A percentile compares a stretch with the other conserved stretches of the same genome.
These are phyloP conservation scores for Takifugu rubripes DNA, from an alignment of 2,797 vertebrate species.

Conservation along the genomic window DNA sequence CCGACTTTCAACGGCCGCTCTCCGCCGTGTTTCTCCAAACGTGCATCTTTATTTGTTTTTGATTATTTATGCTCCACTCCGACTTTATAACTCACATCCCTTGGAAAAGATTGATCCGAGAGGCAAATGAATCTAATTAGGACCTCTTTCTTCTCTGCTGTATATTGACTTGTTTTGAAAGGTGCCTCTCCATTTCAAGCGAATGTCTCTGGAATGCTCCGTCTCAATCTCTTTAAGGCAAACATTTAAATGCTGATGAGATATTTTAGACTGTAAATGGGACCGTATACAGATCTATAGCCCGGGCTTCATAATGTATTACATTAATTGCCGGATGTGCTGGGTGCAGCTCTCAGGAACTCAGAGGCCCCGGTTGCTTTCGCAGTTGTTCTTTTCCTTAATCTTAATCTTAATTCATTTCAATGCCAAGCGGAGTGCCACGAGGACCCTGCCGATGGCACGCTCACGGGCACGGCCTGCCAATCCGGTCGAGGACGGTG, in stretches of 20 bases:
- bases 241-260: constrained; percentile 71
- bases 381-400: constrained; percentile 20
- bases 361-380: constrained; percentile 49
- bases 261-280: constrained; percentile 71
- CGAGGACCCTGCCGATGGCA: constrained; percentile 37
- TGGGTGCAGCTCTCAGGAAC: constrained; percentile 47
- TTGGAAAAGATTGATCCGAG: constrained; percentile 80
- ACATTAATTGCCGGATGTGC: constrained; percentile 69
- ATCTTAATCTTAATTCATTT: constrained; percentile 16
- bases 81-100: constrained; percentile 79
- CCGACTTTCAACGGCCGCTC: constrained; percentile 77
- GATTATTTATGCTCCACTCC: constrained; percentile 80
- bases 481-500: constrained; percentile 44
- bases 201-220: constrained; percentile 73
- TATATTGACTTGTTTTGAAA: constrained; percentile 82
- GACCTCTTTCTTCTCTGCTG: constrained; percentile 75
- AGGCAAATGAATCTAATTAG: constrained; percentile 83
- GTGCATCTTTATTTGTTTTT: constrained; percentile 83
- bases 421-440: constrained; percentile 8
- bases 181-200: constrained; percentile 76
- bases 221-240: constrained; percentile 72
- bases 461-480: constrained; percentile 34
- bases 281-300: constrained; percentile 53
- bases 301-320: constrained; percentile 61
- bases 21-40: constrained; percentile 78